A percentile compares a stretch with the other conserved stretches of the same genome.
These are phyloP conservation scores for Megaceryle torquata DNA, from an alignment of 2,113 vertebrate genomes.

Conservation along the genomic window DNA sequence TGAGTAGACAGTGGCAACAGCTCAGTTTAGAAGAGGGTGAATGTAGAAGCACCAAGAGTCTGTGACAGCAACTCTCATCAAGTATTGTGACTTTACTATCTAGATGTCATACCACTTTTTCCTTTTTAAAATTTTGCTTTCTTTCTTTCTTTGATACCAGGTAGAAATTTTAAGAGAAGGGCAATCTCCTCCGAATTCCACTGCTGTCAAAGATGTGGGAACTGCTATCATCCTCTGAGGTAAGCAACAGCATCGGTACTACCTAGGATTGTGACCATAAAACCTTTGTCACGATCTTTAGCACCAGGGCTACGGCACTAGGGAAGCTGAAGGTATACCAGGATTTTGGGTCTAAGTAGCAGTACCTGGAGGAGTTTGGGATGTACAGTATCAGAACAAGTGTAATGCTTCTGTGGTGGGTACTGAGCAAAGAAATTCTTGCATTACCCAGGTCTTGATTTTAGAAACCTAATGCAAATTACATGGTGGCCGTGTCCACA, in stretches of 20 bases:
- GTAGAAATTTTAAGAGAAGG: not conserved
- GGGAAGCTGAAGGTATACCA: not conserved
- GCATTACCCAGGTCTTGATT: not conserved
- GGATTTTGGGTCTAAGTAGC: not conserved
- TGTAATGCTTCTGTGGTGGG: not conserved
- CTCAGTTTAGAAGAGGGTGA: not conserved
- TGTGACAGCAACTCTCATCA: not conserved
- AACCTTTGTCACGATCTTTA: not conserved
- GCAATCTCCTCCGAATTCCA: not conserved
- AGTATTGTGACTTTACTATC: not conserved
- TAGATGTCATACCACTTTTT: not conserved
- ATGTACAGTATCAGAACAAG: not conserved
- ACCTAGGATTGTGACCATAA: not conserved
- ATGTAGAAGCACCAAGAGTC: accelerated
- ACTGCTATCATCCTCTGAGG: not conserved
- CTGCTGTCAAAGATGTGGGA: not conserved
- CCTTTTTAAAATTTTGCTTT: not conserved
- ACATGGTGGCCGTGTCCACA: not conserved
- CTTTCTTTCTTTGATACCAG: not conserved
- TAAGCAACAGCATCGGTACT: not conserved
- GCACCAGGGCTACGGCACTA: not conserved
- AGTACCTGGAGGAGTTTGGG: not conserved
- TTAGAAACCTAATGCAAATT: not conserved
- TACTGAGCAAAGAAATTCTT: not conserved
- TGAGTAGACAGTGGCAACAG: not conserved